Conservation (phyloP, 2,888 invertebrate species). For the Mylabris sibirica region DNA sequence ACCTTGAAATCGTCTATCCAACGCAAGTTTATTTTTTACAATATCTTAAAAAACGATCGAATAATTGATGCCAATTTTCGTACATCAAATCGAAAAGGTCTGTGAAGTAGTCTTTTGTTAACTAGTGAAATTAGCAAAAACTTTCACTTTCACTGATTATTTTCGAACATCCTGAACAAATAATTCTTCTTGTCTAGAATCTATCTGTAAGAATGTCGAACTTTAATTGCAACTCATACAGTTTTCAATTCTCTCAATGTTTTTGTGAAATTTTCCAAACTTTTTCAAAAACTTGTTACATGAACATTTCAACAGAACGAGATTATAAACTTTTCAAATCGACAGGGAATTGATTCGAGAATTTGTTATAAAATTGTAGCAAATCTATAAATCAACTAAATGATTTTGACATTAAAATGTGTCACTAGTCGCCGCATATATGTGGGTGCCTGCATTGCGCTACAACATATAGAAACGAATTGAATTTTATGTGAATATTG, state of each 20-base stretch:
- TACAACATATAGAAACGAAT: not conserved
- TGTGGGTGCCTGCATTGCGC: not conserved
- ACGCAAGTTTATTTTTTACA: too few relatives aligned
- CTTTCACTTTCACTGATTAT: not conserved
- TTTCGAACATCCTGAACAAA: not conserved
- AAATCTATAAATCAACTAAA: not conserved
- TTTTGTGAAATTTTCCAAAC: not conserved
- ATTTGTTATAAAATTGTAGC: not conserved
- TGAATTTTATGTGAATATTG: not conserved
- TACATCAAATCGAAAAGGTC: too few relatives aligned
- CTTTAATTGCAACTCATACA: not conserved
- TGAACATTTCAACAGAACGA: not conserved
- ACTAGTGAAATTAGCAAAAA: too few relatives aligned
- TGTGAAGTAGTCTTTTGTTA: too few relatives aligned
- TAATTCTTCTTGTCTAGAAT: too few relatives aligned
- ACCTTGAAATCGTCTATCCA: too few relatives aligned
- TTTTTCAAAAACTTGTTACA: not conserved
- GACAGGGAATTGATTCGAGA: not conserved
- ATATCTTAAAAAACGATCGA: too few relatives aligned
- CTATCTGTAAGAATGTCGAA: not conserved
- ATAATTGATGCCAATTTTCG: too few relatives aligned
- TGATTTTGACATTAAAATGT: slow-evolving; percentile 1
- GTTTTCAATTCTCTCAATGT: not conserved
- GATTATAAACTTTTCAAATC: not conserved
- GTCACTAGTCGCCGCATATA: not conserved